A percentile compares a stretch with the other conserved stretches of the same genome.
These are phyloP conservation scores for Pimephales promelas DNA, from an alignment of 2,113 vertebrate genomes.

Conservation along the genomic window DNA sequence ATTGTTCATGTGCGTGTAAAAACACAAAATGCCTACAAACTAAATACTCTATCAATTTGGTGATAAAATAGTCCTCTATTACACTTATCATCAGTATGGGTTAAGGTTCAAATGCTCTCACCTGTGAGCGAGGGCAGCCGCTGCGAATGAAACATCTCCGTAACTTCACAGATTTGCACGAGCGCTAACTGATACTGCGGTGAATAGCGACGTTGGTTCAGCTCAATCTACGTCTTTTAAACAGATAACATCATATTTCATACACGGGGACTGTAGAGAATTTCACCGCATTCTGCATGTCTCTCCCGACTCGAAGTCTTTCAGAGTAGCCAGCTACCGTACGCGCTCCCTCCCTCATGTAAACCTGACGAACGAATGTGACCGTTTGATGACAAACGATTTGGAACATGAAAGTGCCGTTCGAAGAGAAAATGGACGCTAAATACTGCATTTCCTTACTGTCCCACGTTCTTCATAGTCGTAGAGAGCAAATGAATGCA, in stretches of 20 bases:
- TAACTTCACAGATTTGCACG: slow-evolving; percentile 21
- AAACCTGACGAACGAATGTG: not conserved
- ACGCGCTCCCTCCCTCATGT: not conserved
- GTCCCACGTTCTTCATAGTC: not conserved
- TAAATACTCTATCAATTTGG: not conserved
- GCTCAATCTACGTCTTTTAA: not conserved
- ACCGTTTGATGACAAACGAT: slow-evolving; percentile 22
- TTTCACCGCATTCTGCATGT: not conserved
- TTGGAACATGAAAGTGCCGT: slow-evolving; percentile 15
- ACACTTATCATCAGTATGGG: not conserved
- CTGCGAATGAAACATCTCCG: slow-evolving; percentile 23
- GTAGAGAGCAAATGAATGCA: not conserved
- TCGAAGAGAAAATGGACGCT: not conserved
- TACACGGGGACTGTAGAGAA: not conserved
- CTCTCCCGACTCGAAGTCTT: slow-evolving; percentile 1
- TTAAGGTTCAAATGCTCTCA: slow-evolving; percentile 4
- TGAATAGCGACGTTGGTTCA: not conserved
- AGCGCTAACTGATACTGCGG: slow-evolving; percentile 9
- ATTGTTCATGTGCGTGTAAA: not conserved
- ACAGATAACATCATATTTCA: not conserved
- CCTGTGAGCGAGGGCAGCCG: slow-evolving; percentile 6
- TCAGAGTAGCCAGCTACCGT: not conserved
- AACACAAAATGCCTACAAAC: not conserved
- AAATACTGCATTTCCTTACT: not conserved
- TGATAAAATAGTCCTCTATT: not conserved